Evolutionary conservation across 1,140 invertebrate genomes (phyloP), one percentile per base, ranked within the genome.

Genomic region (Papilio dardanus): DNA sequence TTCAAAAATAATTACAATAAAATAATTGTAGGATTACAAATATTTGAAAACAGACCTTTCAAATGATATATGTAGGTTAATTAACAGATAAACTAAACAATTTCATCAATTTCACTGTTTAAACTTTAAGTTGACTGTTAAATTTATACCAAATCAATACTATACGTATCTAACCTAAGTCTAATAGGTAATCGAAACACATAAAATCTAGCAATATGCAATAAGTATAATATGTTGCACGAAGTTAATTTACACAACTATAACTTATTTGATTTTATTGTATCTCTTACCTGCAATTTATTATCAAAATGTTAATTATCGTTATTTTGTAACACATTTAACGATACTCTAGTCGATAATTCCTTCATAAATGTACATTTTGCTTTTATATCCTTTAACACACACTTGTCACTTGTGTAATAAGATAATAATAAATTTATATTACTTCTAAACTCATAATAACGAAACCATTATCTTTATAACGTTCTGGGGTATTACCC

Each of bases 171-270:
- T 62, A 62, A 14, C 12, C 24, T 28, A 28, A 62, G 54, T 30
- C 24, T 58, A 24, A 12, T 8, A 58, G 21, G 50, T 62, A 62
- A 62, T 62, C 10, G 24, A 14, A n/a, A 62, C 24, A 62, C 54
- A n/a, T 62, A 10, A 12, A 71, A 50, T 30, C 21, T 50, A 50
- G 37, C 42, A 46, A 71, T 40, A 54, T 73, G 33, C 31, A 69
- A 62, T 62, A 62, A 62, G 30, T 62, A 30, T 14, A 30, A 4
- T 35, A 69, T 69, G 1, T 42, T 35, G 31, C 19, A 33, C n/a
- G 30, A 54, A 73, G 50, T 33, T 73, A 73, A 73, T 73, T 73
- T 33, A 58, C 46, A 33, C 46, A 10, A 31, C 42, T 73, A 73
- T 73, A 35, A 69, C 1, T 69, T 69, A 58, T 54, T 54, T 33